Percentiles rank a stretch among this genome's conserved stretches.
These are phyloP conservation scores for Ictalurus punctatus DNA, from an alignment of 2,113 vertebrate species.

Conservation along the genomic window DNA sequence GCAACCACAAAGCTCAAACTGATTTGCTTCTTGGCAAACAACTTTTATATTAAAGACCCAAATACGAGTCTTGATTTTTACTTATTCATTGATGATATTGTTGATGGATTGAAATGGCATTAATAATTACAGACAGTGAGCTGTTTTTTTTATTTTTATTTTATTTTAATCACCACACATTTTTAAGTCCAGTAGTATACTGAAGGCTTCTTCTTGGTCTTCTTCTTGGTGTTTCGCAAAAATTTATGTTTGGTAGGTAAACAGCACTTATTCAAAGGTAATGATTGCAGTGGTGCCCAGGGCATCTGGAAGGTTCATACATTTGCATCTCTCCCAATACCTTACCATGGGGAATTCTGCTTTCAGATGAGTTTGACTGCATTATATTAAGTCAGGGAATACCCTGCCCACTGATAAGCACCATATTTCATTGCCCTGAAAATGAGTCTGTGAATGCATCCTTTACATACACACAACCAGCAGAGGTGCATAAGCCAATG, in stretches of 20 bases:
- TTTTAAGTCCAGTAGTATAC: neutral
- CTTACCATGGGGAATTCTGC: slow-evolving; percentile 36
- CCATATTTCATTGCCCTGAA: slow-evolving; percentile 46
- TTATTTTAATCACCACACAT: neutral
- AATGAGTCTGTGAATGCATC: slow-evolving; percentile 33
- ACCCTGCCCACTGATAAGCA: slow-evolving; percentile 38
- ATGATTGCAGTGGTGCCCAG: slow-evolving; percentile 38
- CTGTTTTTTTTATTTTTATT: neutral
- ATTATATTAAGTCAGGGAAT: slow-evolving; percentile 50
- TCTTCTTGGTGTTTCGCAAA: neutral
- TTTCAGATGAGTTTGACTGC: slow-evolving; percentile 49
- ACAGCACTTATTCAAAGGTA: slow-evolving; percentile 39
- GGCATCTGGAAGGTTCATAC: slow-evolving; percentile 31
- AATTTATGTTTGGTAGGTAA: slow-evolving; percentile 43
- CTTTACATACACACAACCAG: slow-evolving; percentile 33
- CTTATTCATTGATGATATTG: neutral
- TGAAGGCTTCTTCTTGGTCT: slow-evolving; percentile 2
- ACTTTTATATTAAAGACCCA: slow-evolving; percentile 18
- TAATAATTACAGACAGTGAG: neutral
- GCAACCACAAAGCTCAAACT: slow-evolving; percentile 1
- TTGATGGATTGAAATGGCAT: neutral
- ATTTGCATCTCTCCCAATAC: slow-evolving; percentile 48
- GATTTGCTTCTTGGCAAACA: neutral
- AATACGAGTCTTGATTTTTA: neutral
- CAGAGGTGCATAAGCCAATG: neutral